Base-by-base conservation (phyloP, 1,140 invertebrate genomes). In the Rhagoletis pomonella region DNA sequence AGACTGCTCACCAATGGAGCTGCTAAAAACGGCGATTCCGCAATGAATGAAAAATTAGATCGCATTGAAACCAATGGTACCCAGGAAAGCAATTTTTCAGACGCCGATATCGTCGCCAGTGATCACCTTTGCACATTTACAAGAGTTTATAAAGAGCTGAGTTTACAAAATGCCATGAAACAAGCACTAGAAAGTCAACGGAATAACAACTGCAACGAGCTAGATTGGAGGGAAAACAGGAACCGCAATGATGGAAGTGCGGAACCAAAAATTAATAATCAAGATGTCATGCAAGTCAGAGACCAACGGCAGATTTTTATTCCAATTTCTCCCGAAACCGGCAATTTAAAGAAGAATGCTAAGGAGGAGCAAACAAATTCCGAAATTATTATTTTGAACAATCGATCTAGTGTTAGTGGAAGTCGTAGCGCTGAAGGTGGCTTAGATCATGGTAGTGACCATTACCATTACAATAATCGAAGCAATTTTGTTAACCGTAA, bases 161-260 rank as follows among this genome's bases (percentile, higher is more conserved):
- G 89, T 89, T n/a, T 90, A 91, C 14, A 59, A 69, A 87, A 90
- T 88, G 58, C 90, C 90, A 64, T 90, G 89, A 4, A 86, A 55
- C 65, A 90, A 90, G 50, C 19, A 29, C 47, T 62, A 14, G 39
- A 17, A 39, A 19, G 86, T 90, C 7, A 12, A 55, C 7, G n/a
- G n/a, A 55, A 81, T 55, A 55, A 55, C 17, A 7, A 81, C 12
- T 9, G 17, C 5, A 81, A 2, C 12, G 73, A 81, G n/a, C 10
- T 81, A 42, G 73, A 81, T 14, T 81, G 44, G 47, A 12, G 55
- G 5, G 73, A 81, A 55, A 5, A 17, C 6, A 4, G 9, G 12
- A 81, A 55, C 14, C n/a, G 89, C 90, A 60, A 89, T 89, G 17
- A 88, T 85, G 0, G 90, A 90, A 62, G 90, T 88, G 59, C 90